These are phyloP conservation scores for Octodonta nipae DNA, from an alignment of 2,888 invertebrate genomes.

Conservation along the genomic window DNA sequence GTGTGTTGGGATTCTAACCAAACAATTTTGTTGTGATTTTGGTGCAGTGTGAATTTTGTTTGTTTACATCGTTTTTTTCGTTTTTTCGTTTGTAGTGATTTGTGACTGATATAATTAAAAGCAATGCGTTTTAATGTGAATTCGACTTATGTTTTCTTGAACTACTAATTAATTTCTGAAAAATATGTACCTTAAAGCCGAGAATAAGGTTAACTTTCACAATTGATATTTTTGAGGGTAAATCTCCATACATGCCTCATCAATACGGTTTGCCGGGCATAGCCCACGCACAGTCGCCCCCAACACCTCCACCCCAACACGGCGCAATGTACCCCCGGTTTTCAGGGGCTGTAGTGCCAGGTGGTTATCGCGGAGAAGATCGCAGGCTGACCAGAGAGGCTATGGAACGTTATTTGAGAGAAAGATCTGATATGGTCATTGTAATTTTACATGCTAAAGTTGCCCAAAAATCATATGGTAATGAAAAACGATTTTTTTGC, in stretches of 20 bases:
- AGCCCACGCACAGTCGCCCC: constrained; percentile 68
- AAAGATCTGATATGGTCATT: constrained; percentile 88
- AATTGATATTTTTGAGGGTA: constrained; percentile 5
- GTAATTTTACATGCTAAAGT: constrained; percentile 98
- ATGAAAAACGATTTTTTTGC: constrained; percentile 98
- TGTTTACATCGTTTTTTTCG: too few species aligned
- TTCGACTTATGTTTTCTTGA: too few species aligned
- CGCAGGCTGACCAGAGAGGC: constrained; percentile 76
- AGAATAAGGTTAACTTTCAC: too few species aligned
- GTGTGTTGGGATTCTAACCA: background rate
- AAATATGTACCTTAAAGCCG: too few species aligned
- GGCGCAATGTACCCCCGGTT: constrained; percentile 44
- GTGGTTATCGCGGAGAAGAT: constrained; percentile 62
- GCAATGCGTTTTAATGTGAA: too few species aligned
- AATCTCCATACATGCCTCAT: constrained; percentile 69
- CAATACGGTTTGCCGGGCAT: constrained; percentile 64
- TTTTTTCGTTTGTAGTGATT: too few species aligned
- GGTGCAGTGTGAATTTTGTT: too few species aligned
- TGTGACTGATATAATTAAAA: too few species aligned
- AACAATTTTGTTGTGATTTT: background rate
- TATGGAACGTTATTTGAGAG: constrained; percentile 91
- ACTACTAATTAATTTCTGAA: constrained; percentile 3
- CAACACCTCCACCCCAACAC: constrained; percentile 57
- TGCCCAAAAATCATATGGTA: constrained; percentile 98
- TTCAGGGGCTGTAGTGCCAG: constrained; percentile 51